Conservation (phyloP, 2,888 invertebrate genomes). For the Oligia latruncula region DNA sequence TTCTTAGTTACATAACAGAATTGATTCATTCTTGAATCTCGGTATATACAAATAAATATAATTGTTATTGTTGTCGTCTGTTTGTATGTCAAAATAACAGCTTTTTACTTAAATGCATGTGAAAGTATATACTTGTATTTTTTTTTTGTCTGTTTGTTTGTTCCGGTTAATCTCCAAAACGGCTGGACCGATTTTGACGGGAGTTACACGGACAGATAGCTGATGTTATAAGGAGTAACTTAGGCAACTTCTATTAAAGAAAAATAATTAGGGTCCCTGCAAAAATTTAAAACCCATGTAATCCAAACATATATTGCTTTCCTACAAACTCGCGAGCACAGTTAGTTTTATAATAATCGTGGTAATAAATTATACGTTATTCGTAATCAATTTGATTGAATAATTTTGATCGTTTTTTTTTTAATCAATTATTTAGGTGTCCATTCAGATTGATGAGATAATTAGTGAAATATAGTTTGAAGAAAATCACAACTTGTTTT, state of each 20-base stretch:
- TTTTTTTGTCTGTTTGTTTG: not conserved
- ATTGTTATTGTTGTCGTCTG: too few relatives aligned
- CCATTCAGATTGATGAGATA: slow-evolving; percentile 40
- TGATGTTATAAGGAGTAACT: not conserved
- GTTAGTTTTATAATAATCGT: slow-evolving; percentile 14
- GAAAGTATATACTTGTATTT: not conserved
- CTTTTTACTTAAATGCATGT: not conserved
- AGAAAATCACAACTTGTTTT: slow-evolving; percentile 50
- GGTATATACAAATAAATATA: slow-evolving; percentile 6
- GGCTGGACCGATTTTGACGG: not conserved
- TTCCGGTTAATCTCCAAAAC: not conserved
- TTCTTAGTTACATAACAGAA: slow-evolving; percentile 13
- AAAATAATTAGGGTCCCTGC: not conserved
- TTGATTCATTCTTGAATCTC: slow-evolving; percentile 9
- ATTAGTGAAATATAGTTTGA: slow-evolving; percentile 59
- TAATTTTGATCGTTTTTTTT: slow-evolving; percentile 24
- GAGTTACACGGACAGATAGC: not conserved
- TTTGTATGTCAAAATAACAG: not conserved
- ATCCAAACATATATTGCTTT: not conserved
- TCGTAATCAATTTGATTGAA: slow-evolving; percentile 39
- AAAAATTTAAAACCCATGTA: not conserved
- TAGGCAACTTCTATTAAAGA: not conserved
- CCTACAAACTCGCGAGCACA: not conserved
- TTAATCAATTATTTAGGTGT: slow-evolving; percentile 47
- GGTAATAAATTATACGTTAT: slow-evolving; percentile 16